Evolutionary conservation across 2,113 vertebrate species (phyloP), one percentile per base, ranked within the genome.

Genomic region (Isichthys henryi): DNA sequence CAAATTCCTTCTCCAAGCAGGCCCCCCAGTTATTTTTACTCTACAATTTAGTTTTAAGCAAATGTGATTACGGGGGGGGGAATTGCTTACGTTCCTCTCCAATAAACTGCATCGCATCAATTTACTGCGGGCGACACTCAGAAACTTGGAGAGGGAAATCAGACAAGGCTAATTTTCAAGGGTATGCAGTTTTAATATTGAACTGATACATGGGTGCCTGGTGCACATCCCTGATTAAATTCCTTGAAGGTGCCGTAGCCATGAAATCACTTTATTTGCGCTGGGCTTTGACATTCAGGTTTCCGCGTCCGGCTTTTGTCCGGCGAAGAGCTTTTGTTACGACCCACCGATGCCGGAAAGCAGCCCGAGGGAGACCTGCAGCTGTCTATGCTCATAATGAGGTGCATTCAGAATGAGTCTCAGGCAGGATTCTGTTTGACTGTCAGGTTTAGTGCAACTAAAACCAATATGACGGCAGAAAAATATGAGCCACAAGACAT

Each of bases 51-150:
- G 50, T 56, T 89, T 89, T 50, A 83, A 89, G 66, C 70, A 89
- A 53, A 49, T 89, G 87, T 88, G 87, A 70, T 88, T 70, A 70
- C 11, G 43, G 53, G 53, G 53, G 56, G 53, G 74, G 66, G 74
- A 70, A 88, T 74, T 88, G 87, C 62, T 74, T 48, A 74, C 45
- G 87, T 74, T 88, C 62, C 87, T 48, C 87, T 88, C 62, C 87
- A 88, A 74, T 88, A 88, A 88, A 88, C 58, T 48, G 87, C 43
- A 70, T 74, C 87, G 23, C 87, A 88, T 88, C 62, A 88, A 88
- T 74, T 88, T 74, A 88, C 58, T 88, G 23, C 43, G n/a, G 85
- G 49, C 49, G 10, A 50, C 52, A 35, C 52, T 58, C 13, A 15
- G 62, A 35, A 88, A 49, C 17, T 74, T 88, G 39, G 43, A 74